Evolutionary conservation across 2,888 invertebrate genomes (phyloP), one percentile per base, ranked within the genome.

Genomic region (Lasius platythorax): DNA sequence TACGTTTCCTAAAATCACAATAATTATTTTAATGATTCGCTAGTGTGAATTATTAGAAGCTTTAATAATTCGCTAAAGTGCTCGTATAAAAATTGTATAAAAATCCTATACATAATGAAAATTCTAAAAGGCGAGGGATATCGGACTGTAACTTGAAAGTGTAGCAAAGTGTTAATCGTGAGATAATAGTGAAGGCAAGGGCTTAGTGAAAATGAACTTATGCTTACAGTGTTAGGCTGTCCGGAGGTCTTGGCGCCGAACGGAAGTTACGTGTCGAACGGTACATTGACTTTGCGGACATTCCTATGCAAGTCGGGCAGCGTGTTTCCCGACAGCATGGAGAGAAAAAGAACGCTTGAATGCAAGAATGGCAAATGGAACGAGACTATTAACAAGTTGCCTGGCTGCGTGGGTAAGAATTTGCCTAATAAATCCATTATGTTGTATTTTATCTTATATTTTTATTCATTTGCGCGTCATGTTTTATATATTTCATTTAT

Each of bases 311-410:
- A 97, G 91, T 96, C 96, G 73, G 97, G 97, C 82, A 96, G 95
- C 92, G 96, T 96, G 93, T 98, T 97, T 94, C 96, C 96, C 23
- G 97, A 97, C 93, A 96, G 96, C n/a, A 95, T 95, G 87, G 95
- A 96, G 94, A 96, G 96, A 94, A 96, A 96, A 92, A 96, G 96
- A 82, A 95, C 96, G 72, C 93, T 97, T 88, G 96, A 96, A 93
- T 98, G 98, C 95, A 96, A 96, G 83, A 96, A 96, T 88, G 96
- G 96, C 91, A 95, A 96, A 90, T 97, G 97, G 97, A 96, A 97
- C 94, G 94, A 94, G 88, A 93, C 91, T 87, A 89, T 89, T 64
- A 95, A 95, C 88, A 95, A 96, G 82, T 94, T 96, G 89, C 96
- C 97, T 85, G 95, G 96, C 91, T 97, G 97, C 94, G 94, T 96